A percentile compares a stretch with the other conserved stretches of the same genome.
Conservation (phyloP, 2,888 invertebrate genomes). For the Cataglyphis livida region DNA sequence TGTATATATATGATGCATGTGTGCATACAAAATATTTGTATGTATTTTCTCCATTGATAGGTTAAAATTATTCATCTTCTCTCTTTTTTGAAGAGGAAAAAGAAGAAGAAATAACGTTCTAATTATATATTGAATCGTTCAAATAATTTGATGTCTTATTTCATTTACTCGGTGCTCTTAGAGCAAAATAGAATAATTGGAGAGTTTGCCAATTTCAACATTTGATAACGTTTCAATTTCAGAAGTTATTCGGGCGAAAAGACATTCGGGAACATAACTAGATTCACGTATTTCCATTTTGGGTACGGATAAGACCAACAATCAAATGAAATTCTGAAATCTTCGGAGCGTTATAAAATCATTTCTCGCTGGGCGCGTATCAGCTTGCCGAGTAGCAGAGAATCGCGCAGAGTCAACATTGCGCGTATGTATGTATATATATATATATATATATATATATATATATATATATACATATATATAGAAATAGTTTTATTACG, state of each 20-base stretch:
- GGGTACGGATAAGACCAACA: constrained; percentile 50
- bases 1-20: neutral
- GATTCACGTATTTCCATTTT: constrained; percentile 55
- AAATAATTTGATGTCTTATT: constrained; percentile 27
- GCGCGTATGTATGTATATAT: neutral
- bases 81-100: neutral
- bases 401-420: neutral
- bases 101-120: neutral
- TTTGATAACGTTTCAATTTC: constrained; percentile 56
- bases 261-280: constrained; percentile 50
- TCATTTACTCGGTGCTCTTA: constrained; percentile 1
- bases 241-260: constrained; percentile 49
- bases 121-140: no score
- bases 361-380: constrained; percentile 16
- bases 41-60: neutral
- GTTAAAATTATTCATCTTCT: neutral
- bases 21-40: no score
- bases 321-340: constrained; percentile 45
- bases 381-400: neutral
- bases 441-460: neutral
- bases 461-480: neutral
- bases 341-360: constrained; percentile 47
- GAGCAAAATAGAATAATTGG: constrained; percentile 21
- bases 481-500: constrained; percentile 55
- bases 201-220: constrained; percentile 34